Conservation (phyloP, 2,888 invertebrate species). For the Phrixothrix hirtus region DNA sequence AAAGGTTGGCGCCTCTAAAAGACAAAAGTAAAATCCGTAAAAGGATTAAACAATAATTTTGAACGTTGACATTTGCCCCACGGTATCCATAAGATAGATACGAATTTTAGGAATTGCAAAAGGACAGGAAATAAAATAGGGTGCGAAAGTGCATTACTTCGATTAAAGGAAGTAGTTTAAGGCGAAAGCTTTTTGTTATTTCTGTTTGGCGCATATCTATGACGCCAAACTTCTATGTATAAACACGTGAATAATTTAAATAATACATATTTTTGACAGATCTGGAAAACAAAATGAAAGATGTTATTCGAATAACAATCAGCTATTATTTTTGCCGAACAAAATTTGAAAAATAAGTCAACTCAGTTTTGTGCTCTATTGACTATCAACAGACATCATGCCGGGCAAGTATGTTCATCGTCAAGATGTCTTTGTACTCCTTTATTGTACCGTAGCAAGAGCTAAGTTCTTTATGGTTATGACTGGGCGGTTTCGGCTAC, state of each 20-base stretch:
- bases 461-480: conserved; percentile 28
- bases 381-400: conserved; percentile 8
- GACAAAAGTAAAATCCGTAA: conserved; percentile 13
- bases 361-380: conserved; percentile 14
- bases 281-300: background rate
- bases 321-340: background rate
- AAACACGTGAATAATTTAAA: too few relatives aligned
- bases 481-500: conserved; percentile 22
- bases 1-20: conserved; percentile 13
- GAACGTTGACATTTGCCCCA: too few relatives aligned
- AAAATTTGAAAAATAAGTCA: conserved; percentile 12
- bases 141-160: too few relatives aligned
- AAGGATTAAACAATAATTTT: too few relatives aligned
- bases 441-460: conserved; percentile 16
- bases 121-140: too few relatives aligned
- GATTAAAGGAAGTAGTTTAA: too few relatives aligned
- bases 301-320: background rate
- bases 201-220: too few relatives aligned
- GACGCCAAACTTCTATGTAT: too few relatives aligned
- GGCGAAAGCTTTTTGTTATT: too few relatives aligned
- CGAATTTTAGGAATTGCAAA: too few relatives aligned
- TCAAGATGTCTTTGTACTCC: conserved; percentile 18
- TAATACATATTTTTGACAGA: background rate
- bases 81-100: too few relatives aligned
- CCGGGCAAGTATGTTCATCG: conserved; percentile 16